phyloP scores from a whole-genome alignment of 92 coral and sea anemone species.

The Scolanthus callimorphus region DNA sequence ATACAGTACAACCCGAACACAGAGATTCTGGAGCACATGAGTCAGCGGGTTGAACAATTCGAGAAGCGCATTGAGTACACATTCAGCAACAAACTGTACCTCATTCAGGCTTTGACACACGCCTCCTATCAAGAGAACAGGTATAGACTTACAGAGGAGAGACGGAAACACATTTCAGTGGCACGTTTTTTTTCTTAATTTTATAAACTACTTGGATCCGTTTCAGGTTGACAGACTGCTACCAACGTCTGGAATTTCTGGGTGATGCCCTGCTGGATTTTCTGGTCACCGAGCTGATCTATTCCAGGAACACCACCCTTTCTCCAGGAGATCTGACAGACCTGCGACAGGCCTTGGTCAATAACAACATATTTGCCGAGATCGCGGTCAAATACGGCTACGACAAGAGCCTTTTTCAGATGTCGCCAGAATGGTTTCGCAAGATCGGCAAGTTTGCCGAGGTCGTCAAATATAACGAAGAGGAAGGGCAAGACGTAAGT shows the following conservation, averaged over 20 bases:
- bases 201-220: too few species aligned
- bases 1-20: not conserved
- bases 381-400: slow-evolving; percentile 73
- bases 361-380: slow-evolving; percentile 91
- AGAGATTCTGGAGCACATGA: slow-evolving; percentile 13
- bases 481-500: too few species aligned
- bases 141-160: too few species aligned
- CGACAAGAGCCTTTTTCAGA: slow-evolving; percentile 73
- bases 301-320: slow-evolving; percentile 58
- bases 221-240: slow-evolving; percentile 45
- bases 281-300: slow-evolving; percentile 86
- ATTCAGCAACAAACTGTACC: slow-evolving; percentile 57
- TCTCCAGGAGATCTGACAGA: slow-evolving; percentile 89
- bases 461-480: too few species aligned
- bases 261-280: slow-evolving; percentile 95
- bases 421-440: slow-evolving; percentile 80
- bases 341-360: slow-evolving; percentile 91
- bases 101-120: slow-evolving; percentile 87
- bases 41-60: slow-evolving; percentile 52
- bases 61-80: slow-evolving; percentile 61
- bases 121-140: slow-evolving; percentile 81
- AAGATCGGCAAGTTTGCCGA: slow-evolving; percentile 73
- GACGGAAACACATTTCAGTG: too few species aligned
- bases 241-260: slow-evolving; percentile 93
- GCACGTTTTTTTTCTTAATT: too few species aligned